phyloP scores from a whole-genome alignment of 2,888 invertebrate species.

The Agriopis leucophaearia region DNA sequence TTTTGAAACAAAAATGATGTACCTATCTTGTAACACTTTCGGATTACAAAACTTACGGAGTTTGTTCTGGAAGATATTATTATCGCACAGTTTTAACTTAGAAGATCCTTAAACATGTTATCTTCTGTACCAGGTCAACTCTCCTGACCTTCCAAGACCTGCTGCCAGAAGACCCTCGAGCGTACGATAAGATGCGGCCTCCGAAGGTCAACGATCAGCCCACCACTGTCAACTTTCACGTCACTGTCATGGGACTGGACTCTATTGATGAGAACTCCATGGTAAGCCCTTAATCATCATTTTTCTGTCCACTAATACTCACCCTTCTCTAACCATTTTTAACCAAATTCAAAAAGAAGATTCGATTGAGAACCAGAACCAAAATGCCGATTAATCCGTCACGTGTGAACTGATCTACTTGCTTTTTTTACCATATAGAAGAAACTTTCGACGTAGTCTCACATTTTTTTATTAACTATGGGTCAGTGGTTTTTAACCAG shows the following conservation, averaged over 20 bases:
- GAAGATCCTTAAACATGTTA: neutral
- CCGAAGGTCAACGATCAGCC: conserved; percentile 96
- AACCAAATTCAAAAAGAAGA: no score
- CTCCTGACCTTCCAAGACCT: conserved; percentile 93
- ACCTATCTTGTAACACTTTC: no score
- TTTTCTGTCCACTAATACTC: neutral
- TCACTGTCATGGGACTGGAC: conserved; percentile 97
- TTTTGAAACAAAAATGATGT: no score
- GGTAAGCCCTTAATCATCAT: conserved; percentile 81
- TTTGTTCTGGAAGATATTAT: neutral
- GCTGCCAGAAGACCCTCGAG: conserved; percentile 93
- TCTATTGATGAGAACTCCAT: conserved; percentile 98
- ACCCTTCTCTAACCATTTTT: no score
- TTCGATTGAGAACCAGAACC: no score
- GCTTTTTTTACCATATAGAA: no score
- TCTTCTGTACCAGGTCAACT: conserved; percentile 85
- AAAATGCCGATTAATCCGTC: no score
- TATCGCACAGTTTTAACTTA: neutral
- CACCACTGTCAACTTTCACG: conserved; percentile 95
- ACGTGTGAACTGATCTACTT: no score
- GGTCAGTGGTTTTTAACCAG: no score
- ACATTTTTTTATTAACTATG: no score
- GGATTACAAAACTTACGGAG: no score
- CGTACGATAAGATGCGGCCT: conserved; percentile 97
- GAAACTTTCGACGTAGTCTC: no score